These are phyloP conservation scores for Lophotriccus pileatus DNA, from an alignment of 2,797 vertebrate genomes.

Conservation along the genomic window DNA sequence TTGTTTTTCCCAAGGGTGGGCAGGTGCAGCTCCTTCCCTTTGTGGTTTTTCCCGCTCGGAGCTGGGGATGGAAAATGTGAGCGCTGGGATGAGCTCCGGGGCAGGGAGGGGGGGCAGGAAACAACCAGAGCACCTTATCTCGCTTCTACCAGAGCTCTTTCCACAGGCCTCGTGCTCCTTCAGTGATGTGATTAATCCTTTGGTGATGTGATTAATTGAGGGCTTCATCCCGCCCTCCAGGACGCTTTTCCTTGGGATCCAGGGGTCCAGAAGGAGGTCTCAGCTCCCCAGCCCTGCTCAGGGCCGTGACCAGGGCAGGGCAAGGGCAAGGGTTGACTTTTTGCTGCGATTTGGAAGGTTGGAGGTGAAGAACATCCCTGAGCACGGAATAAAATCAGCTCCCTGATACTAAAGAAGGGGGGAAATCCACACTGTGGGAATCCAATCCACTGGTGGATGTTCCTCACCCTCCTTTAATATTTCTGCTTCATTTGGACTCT, in stretches of 20 bases:
- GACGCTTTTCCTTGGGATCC: neutral
- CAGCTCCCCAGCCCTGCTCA: no score
- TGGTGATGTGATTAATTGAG: neutral
- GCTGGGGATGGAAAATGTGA: neutral
- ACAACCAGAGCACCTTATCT: neutral
- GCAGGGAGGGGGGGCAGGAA: neutral
- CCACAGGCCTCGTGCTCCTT: neutral
- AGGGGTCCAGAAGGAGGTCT: neutral
- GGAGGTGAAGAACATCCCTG: neutral
- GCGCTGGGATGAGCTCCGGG: neutral
- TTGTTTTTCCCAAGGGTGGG: constrained; percentile 20
- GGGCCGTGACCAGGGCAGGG: no score
- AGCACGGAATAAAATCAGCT: neutral
- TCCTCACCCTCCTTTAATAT: neutral
- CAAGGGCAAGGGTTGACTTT: neutral
- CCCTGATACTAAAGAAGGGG: neutral
- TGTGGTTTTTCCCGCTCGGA: neutral
- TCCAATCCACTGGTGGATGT: no score
- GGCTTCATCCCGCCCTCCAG: neutral
- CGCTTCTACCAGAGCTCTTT: neutral
- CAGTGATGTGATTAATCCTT: neutral
- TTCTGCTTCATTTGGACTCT: neutral
- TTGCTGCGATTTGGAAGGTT: neutral
- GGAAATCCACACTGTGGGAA: neutral
- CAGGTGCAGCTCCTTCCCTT: neutral